Conservation (phyloP, 2,113 vertebrate genomes). For the Neopipo cinnamomea region DNA sequence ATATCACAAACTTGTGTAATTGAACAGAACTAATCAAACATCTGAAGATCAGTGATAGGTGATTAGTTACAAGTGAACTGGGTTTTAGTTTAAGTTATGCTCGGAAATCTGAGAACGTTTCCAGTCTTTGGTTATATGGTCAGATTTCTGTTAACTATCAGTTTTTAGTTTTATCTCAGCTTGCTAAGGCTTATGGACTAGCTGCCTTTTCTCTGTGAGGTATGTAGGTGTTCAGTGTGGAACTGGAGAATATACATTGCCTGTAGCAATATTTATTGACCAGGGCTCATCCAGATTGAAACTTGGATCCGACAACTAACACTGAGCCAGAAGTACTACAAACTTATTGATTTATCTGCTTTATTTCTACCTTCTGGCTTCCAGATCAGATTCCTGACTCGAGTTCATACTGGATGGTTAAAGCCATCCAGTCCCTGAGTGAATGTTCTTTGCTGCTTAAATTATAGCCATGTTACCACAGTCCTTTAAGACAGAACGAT, state of each 20-base stretch:
- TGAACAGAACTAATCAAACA: not conserved
- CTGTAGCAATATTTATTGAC: not conserved
- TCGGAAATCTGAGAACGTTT: not conserved
- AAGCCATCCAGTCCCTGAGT: not conserved
- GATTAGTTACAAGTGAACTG: not conserved
- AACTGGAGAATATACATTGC: not conserved
- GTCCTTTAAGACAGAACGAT: not conserved
- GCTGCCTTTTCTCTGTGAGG: not conserved
- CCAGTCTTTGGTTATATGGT: not conserved
- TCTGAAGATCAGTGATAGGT: not conserved
- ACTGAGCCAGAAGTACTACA: not conserved
- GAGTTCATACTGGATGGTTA: not conserved
- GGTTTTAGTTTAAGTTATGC: not conserved
- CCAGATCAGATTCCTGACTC: not conserved
- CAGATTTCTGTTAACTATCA: not conserved
- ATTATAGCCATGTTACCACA: not conserved
- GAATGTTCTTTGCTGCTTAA: not conserved
- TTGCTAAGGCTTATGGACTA: not conserved
- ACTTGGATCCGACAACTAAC: not conserved
- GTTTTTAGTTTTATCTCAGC: not conserved
- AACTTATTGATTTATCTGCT: not conserved
- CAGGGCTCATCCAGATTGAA: not conserved
- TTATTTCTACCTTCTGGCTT: not conserved
- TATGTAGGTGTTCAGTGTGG: not conserved
- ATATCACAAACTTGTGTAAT: not conserved